These are phyloP conservation scores for Drosophila subsilvestris DNA, from an alignment of 2,888 invertebrate genomes.

Conservation along the genomic window DNA sequence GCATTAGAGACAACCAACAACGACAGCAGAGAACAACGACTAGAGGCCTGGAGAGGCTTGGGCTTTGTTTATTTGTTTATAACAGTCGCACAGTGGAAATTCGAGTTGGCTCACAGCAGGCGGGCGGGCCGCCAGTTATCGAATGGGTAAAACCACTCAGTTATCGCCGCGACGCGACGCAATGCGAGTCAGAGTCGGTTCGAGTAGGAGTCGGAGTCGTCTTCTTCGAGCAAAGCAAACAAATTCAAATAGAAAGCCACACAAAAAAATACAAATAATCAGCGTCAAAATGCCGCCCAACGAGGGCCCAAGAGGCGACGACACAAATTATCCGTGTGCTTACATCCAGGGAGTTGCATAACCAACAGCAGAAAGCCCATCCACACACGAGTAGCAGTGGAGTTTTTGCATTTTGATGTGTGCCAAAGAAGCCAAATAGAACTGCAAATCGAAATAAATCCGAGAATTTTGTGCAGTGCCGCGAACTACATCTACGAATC, in stretches of 20 bases:
- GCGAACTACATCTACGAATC: background rate
- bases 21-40: conserved; percentile 10
- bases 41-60: conserved; percentile 6
- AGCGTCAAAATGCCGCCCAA: background rate
- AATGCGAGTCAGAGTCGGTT: conserved; percentile 8
- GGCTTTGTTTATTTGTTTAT: conserved; percentile 68
- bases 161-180: conserved; percentile 26
- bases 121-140: conserved; percentile 26
- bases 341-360: conserved; percentile 16
- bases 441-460: conserved; percentile 13
- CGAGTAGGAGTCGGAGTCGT: background rate
- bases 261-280: background rate
- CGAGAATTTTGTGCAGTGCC: conserved; percentile 16
- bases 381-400: background rate
- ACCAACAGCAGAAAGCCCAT: conserved; percentile 1
- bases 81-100: conserved; percentile 55
- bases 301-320: background rate
- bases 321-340: background rate
- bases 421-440: conserved; percentile 43
- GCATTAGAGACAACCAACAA: conserved; percentile 47
- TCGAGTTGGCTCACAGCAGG: conserved; percentile 49
- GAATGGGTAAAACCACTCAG: conserved; percentile 26
- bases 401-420: conserved; percentile 47
- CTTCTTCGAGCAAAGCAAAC: background rate
- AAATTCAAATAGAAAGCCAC: background rate